Conservation (phyloP, 2,888 invertebrate genomes). For the Dolichomitus sp. region DNA sequence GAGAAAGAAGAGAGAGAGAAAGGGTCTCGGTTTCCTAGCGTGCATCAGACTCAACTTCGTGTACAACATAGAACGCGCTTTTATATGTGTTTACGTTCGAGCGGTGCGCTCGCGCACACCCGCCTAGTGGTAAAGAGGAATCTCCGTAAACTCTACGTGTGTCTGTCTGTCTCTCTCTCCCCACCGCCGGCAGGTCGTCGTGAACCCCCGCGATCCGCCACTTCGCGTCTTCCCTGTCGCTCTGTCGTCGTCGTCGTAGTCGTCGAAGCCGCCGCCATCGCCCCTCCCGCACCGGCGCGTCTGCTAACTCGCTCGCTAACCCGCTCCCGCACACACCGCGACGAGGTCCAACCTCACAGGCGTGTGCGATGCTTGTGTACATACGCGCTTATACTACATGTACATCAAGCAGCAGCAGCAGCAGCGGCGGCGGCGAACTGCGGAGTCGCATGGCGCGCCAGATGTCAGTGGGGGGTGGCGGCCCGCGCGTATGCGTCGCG, state of each 20-base stretch:
- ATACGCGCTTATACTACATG: constrained; percentile 22
- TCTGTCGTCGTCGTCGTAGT: constrained; percentile 71
- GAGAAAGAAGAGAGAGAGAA: constrained; percentile 24
- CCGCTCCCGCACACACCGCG: constrained; percentile 70
- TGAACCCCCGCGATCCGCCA: constrained; percentile 74
- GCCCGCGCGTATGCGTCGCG: constrained; percentile 62
- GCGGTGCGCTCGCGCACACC: constrained; percentile 61
- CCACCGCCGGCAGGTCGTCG: constrained; percentile 77
- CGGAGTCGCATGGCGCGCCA: constrained; percentile 66
- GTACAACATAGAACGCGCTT: not conserved
- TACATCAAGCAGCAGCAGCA: constrained; percentile 46
- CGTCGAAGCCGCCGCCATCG: constrained; percentile 71
- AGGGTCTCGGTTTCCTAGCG: not conserved
- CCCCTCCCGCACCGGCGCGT: constrained; percentile 79
- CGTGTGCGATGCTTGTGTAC: constrained; percentile 31
- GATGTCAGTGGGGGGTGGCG: constrained; percentile 67
- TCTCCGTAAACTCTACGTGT: constrained; percentile 77
- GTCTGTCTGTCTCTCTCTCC: constrained; percentile 73
- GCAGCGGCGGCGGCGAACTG: constrained; percentile 61
- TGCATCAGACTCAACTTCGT: not conserved
- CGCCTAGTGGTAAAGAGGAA: constrained; percentile 75
- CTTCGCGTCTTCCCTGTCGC: constrained; percentile 63
- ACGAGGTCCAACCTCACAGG: constrained; percentile 17
- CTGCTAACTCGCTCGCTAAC: constrained; percentile 63
- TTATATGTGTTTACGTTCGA: constrained; percentile 21